These are phyloP conservation scores for Mantis religiosa DNA, from an alignment of 2,888 invertebrate species.

Conservation along the genomic window DNA sequence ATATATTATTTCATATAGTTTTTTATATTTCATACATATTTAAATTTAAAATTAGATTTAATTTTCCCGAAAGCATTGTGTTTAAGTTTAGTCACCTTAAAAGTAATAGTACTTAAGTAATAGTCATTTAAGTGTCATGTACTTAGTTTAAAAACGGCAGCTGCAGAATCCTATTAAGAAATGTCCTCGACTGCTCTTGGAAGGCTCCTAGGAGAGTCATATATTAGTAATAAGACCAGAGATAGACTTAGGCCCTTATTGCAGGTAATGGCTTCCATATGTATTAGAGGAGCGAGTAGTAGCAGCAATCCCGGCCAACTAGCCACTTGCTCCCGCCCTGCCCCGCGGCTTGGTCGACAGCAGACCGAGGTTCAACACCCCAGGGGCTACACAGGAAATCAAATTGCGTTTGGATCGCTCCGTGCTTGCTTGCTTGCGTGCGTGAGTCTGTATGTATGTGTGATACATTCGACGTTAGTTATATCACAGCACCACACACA, in stretches of 20 bases:
- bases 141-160: no score
- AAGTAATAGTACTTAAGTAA: no score
- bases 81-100: no score
- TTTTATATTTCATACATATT: no score
- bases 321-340: constrained; percentile 19
- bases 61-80: no score
- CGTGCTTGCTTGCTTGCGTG: constrained; percentile 14
- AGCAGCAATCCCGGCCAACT: constrained; percentile 23
- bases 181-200: background rate
- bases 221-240: background rate
- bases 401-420: constrained; percentile 43
- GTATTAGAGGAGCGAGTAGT: background rate
- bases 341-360: background rate
- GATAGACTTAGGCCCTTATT: background rate
- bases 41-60: no score
- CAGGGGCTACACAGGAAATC: constrained; percentile 40
- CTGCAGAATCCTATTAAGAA: background rate
- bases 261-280: background rate
- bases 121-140: no score
- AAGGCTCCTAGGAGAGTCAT: background rate
- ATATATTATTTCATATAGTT: no score
- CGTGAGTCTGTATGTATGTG: constrained; percentile 4
- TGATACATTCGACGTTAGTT: constrained; percentile 12
- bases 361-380: background rate
- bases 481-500: background rate